phyloP scores from a whole-genome alignment of 2,888 invertebrate genomes.

The Aproaerema taeniolella region DNA sequence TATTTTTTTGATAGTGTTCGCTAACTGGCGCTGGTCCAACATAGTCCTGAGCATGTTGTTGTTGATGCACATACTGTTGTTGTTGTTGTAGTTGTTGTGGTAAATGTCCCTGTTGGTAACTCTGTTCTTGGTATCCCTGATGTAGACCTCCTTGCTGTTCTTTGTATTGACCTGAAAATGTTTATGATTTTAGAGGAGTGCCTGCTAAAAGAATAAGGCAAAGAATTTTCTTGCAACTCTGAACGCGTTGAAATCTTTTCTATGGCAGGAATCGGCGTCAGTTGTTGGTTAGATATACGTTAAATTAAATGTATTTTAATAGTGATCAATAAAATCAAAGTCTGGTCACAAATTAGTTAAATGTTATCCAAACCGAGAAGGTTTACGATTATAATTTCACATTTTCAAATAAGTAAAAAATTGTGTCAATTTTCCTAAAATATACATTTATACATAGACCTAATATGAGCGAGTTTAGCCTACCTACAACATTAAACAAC shows the following conservation, averaged over 20 bases:
- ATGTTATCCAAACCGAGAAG: too few species aligned
- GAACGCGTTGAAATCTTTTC: background rate
- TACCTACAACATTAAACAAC: too few species aligned
- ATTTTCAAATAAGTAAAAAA: too few species aligned
- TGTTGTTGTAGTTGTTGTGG: slow-evolving; percentile 8
- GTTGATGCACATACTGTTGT: slow-evolving; percentile 8
- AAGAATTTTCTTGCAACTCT: background rate
- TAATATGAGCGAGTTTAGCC: too few species aligned
- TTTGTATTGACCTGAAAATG: slow-evolving; percentile 2
- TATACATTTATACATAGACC: too few species aligned
- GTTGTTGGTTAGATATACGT: background rate
- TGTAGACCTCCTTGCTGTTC: background rate
- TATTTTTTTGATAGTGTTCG: too few species aligned
- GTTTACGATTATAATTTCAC: too few species aligned
- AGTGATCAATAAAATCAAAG: too few species aligned
- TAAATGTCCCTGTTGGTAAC: slow-evolving; percentile 1
- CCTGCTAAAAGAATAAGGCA: background rate
- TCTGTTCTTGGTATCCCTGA: slow-evolving; percentile 3
- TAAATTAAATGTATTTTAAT: background rate
- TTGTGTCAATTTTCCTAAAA: too few species aligned
- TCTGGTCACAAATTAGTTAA: too few species aligned
- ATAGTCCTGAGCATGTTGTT: background rate
- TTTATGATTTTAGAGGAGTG: background rate
- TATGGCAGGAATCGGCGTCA: background rate
- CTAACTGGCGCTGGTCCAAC: background rate